phyloP scores from a whole-genome alignment of 2,113 vertebrate species.

The Columba livia region DNA sequence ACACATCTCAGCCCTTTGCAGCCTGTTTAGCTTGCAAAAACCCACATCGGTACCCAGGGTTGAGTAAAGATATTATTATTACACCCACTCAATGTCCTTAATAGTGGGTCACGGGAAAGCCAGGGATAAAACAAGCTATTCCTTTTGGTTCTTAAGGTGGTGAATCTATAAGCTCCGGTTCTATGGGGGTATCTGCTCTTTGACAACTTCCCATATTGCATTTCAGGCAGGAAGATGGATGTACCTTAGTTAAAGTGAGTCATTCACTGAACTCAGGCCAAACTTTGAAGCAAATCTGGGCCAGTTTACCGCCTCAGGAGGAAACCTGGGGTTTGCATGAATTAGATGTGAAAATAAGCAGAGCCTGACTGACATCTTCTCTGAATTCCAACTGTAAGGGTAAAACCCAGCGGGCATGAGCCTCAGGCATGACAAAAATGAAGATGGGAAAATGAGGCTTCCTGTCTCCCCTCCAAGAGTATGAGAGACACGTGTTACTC shows the following conservation, averaged over 20 bases:
- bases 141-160: not conserved
- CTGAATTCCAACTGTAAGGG: constrained; percentile 42
- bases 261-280: constrained; percentile 61
- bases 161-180: not conserved
- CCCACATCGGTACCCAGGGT: not conserved
- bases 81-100: not conserved
- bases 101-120: not conserved
- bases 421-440: constrained; percentile 62
- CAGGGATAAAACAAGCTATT: not conserved
- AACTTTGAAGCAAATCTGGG: constrained; percentile 56
- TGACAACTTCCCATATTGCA: constrained; percentile 30
- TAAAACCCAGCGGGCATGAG: constrained; percentile 35
- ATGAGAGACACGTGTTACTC: not conserved
- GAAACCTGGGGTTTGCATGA: constrained; percentile 60
- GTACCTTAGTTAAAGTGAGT: constrained; percentile 53
- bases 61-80: not conserved
- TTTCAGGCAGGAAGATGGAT: constrained; percentile 59
- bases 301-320: constrained; percentile 57
- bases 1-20: not conserved
- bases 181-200: not conserved
- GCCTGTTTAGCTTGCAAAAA: not conserved
- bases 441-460: constrained; percentile 33
- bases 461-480: constrained; percentile 30
- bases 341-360: constrained; percentile 68
- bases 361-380: constrained; percentile 65